Percentiles rank a stretch among this genome's conserved stretches.
Conservation (phyloP, 2,888 invertebrate species). For the Athripsodes cinereus region DNA sequence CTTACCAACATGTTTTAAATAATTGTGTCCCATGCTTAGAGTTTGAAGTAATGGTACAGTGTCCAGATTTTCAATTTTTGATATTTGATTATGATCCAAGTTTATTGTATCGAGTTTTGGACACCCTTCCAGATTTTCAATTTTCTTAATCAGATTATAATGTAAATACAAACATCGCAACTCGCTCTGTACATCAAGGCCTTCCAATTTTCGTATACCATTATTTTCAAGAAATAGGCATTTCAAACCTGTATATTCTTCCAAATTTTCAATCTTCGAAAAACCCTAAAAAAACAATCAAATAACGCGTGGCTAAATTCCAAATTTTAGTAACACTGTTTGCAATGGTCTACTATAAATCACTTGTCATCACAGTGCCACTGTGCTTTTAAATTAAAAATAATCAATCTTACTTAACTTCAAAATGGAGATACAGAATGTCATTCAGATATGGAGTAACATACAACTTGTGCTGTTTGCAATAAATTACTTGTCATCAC, state of each 20-base stretch:
- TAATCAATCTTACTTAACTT: no score
- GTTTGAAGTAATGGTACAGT: conserved; percentile 70
- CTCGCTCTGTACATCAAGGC: conserved; percentile 67
- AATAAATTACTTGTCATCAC: no score
- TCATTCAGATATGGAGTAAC: no score
- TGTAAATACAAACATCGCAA: conserved; percentile 83
- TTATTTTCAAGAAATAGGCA: conserved; percentile 92
- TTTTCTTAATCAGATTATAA: conserved; percentile 75
- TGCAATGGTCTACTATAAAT: no score
- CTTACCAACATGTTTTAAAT: conserved; percentile 48
- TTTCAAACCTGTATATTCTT: conserved; percentile 86
- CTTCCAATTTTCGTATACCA: conserved; percentile 79
- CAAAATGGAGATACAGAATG: no score
- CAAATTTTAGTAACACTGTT: no score
- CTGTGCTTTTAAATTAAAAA: no score
- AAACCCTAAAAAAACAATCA: conserved; percentile 54
- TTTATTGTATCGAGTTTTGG: conserved; percentile 75
- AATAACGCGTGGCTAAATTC: no score
- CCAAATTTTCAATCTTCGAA: conserved; percentile 82
- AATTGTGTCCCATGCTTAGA: conserved; percentile 80
- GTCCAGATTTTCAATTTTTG: conserved; percentile 72
- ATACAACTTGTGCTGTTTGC: no score
- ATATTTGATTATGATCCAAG: conserved; percentile 77
- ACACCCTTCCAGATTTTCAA: conserved; percentile 76
- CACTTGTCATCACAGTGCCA: no score